Conservation (phyloP, 2,113 vertebrate genomes). For the Oncorhynchus masou region DNA sequence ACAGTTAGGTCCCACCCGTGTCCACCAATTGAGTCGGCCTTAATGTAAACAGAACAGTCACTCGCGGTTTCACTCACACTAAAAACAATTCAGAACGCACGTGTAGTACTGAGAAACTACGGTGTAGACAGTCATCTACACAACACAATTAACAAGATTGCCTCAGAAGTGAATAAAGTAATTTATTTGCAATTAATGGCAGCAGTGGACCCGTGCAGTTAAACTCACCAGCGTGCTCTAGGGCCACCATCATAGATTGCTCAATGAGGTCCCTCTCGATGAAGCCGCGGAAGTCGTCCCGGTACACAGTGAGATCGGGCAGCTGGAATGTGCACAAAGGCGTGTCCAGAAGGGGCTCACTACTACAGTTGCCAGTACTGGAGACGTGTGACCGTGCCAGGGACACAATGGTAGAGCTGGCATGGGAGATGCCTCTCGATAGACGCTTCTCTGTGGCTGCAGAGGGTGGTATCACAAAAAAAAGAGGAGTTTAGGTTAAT, state of each 20-base stretch:
- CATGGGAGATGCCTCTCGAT: slow-evolving; percentile 91
- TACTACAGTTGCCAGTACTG: slow-evolving; percentile 77
- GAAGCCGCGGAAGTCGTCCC: slow-evolving; percentile 93
- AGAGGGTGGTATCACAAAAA: background rate
- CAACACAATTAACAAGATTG: background rate
- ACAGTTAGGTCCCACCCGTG: slow-evolving; percentile 84
- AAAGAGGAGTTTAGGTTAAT: background rate
- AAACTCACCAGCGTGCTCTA: slow-evolving; percentile 91
- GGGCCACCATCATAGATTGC: slow-evolving; percentile 94
- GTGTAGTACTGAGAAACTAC: background rate
- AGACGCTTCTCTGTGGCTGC: slow-evolving; percentile 84
- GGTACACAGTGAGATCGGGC: slow-evolving; percentile 91
- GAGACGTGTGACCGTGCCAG: slow-evolving; percentile 91
- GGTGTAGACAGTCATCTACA: background rate
- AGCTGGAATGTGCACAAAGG: slow-evolving; percentile 97
- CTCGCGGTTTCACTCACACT: background rate
- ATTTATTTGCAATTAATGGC: background rate
- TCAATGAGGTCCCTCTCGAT: slow-evolving; percentile 95
- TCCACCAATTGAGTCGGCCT: slow-evolving; percentile 97
- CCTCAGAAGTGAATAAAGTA: background rate
- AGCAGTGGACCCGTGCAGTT: background rate
- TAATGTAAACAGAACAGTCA: slow-evolving; percentile 46
- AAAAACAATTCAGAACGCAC: background rate
- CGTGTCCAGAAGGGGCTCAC: slow-evolving; percentile 87
- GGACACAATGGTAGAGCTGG: slow-evolving; percentile 93